phyloP scores from a whole-genome alignment of 2,888 invertebrate species.

The Drosophila fungiperda region DNA sequence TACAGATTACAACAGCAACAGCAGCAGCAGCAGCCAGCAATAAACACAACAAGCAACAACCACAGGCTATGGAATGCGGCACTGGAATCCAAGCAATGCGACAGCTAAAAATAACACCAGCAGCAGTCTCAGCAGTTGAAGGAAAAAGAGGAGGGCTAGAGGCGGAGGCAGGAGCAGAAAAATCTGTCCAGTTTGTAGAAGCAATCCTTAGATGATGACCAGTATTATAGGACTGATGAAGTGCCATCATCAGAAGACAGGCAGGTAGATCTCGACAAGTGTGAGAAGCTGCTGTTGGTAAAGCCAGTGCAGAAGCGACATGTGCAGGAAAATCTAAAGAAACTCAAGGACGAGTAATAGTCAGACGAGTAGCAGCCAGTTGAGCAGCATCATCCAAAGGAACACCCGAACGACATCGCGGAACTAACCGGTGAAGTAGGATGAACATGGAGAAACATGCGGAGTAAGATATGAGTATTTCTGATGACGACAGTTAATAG shows the following conservation, averaged over 20 bases:
- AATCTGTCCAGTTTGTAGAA: constrained; percentile 6
- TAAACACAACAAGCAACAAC: constrained; percentile 29
- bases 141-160: not conserved
- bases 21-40: constrained; percentile 31
- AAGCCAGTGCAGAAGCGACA: not conserved
- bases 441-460: no score
- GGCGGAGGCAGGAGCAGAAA: constrained; percentile 1
- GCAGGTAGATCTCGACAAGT: not conserved
- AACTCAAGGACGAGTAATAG: not conserved
- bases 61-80: constrained; percentile 64
- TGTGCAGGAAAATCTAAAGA: not conserved
- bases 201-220: not conserved
- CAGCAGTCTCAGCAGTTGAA: constrained; percentile 14
- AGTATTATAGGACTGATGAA: not conserved
- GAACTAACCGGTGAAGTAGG: not conserved
- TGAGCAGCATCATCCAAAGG: not conserved
- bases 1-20: constrained; percentile 75
- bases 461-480: not conserved
- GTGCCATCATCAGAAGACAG: not conserved
- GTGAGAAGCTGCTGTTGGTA: not conserved
- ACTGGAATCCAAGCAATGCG: constrained; percentile 72
- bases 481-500: not conserved
- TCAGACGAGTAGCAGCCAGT: not conserved
- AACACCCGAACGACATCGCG: not conserved
- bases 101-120: constrained; percentile 80